Conservation (phyloP, 1,140 invertebrate species). For the Atta colombica region DNA sequence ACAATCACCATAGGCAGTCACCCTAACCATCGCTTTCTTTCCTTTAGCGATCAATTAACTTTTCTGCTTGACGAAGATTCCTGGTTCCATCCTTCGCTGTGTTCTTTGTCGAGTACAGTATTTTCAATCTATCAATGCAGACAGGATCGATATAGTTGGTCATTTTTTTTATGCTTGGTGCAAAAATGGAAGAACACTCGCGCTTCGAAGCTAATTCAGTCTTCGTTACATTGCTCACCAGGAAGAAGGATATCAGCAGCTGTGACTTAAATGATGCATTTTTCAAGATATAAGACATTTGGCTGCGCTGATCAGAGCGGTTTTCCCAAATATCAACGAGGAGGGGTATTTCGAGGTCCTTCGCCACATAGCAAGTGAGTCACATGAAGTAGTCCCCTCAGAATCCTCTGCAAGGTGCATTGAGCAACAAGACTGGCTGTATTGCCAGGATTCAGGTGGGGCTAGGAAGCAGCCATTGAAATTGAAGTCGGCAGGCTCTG, state of each 20-base stretch:
- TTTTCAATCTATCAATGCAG: constrained; percentile 4
- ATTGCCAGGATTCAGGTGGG: constrained; percentile 82
- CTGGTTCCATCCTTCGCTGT: constrained; percentile 19
- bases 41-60: constrained; percentile 9
- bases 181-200: constrained; percentile 64
- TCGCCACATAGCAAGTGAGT: constrained; percentile 76
- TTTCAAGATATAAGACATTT: constrained; percentile 45
- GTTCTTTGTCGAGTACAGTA: neutral
- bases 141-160: constrained; percentile 38
- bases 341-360: constrained; percentile 65
- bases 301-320: constrained; percentile 12
- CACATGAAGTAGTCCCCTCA: constrained; percentile 80
- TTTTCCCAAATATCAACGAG: constrained; percentile 65
- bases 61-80: constrained; percentile 26
- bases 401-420: constrained; percentile 81
- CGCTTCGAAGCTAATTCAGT: constrained; percentile 56
- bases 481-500: constrained; percentile 82
- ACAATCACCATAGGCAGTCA: constrained; percentile 15
- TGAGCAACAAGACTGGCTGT: constrained; percentile 83
- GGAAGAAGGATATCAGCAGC: constrained; percentile 59
- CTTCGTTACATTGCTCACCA: constrained; percentile 61
- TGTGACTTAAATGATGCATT: constrained; percentile 46
- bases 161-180: constrained; percentile 21
- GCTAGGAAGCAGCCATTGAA: constrained; percentile 85
- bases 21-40: neutral